Evolutionary conservation across 2,113 vertebrate genomes (phyloP).

Genomic region (Eubucco bourcierii): DNA sequence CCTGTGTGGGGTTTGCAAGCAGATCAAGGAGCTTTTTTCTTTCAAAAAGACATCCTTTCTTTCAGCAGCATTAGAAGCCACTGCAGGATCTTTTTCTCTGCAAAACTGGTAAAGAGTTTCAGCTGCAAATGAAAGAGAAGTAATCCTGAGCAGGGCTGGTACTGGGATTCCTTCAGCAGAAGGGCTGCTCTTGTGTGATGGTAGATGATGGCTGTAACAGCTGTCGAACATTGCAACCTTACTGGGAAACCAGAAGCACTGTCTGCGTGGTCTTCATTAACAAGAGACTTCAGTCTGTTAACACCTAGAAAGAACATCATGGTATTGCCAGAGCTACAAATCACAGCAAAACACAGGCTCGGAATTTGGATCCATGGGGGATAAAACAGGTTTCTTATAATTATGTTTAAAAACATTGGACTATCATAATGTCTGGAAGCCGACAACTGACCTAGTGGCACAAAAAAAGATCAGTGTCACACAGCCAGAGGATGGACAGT

Average conservation of each 20-base stretch:
- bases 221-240: neutral
- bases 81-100: neutral
- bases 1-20: neutral
- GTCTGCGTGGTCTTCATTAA: neutral
- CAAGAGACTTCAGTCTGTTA: neutral
- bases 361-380: neutral
- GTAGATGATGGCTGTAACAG: neutral
- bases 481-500: neutral
- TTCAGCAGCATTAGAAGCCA: neutral
- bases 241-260: neutral
- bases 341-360: neutral
- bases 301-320: neutral
- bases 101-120: neutral
- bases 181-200: accelerated
- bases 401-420: neutral
- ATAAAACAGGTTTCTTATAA: neutral
- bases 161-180: neutral
- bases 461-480: neutral
- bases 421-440: neutral
- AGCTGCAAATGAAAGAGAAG: neutral
- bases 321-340: neutral
- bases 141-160: neutral
- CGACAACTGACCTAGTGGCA: neutral
- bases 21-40: neutral
- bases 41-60: neutral